phyloP scores from a whole-genome alignment of 2,113 vertebrate species.

The Synodontis membranacea region DNA sequence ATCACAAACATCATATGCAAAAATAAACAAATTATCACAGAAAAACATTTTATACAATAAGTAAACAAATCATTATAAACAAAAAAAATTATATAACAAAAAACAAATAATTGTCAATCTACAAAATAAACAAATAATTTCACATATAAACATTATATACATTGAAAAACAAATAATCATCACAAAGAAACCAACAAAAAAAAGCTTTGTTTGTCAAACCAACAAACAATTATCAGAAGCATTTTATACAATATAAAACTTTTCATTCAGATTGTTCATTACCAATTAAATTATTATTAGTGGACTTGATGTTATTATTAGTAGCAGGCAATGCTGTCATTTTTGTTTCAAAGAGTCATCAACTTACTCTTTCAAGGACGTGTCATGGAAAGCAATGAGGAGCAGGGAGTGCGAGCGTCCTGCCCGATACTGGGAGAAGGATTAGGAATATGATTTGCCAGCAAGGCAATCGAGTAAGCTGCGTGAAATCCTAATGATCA shows the following conservation, averaged over 20 bases:
- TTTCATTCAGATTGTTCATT: neutral
- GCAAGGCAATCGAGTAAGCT: slow-evolving; percentile 11
- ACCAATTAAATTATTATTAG: neutral
- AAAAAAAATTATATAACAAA: neutral
- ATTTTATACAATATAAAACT: neutral
- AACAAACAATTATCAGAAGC: too few relatives aligned
- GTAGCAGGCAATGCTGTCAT: neutral
- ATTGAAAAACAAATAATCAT: too few relatives aligned
- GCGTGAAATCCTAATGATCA: slow-evolving; percentile 35
- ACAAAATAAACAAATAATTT: neutral
- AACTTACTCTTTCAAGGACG: neutral
- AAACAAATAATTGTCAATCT: neutral
- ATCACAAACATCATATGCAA: neutral
- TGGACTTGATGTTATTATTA: neutral
- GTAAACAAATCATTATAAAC: neutral
- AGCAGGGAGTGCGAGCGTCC: neutral
- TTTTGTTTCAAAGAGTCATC: neutral
- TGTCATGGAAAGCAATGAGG: neutral
- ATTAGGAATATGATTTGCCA: slow-evolving; percentile 25
- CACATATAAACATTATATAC: too few relatives aligned
- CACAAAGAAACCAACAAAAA: too few relatives aligned
- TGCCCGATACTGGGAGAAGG: slow-evolving; percentile 7
- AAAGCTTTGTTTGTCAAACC: too few relatives aligned
- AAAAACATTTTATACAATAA: neutral
- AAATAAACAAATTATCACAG: neutral